Evolutionary conservation across 2,797 vertebrate genomes (phyloP).

Genomic region (Falco concolor): DNA sequence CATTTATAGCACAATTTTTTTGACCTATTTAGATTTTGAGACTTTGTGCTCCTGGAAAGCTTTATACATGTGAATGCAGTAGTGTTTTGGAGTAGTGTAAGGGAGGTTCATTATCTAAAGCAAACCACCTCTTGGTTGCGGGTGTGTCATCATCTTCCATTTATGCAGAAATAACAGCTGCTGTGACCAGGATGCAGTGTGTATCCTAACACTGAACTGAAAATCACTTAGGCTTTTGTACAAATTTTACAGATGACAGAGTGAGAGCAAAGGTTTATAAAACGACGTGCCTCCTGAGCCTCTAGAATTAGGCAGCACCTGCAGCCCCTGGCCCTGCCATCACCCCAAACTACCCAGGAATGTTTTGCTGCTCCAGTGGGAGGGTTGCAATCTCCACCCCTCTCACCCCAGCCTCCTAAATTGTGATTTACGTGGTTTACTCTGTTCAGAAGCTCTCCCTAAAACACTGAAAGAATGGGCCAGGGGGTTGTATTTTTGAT

Average conservation of each 20-base stretch:
- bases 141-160: neutral
- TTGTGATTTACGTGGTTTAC: neutral
- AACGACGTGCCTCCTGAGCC: neutral
- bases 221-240: neutral
- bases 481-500: neutral
- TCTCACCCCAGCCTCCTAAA: neutral
- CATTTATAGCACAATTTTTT: neutral
- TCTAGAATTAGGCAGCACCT: neutral
- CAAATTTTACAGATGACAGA: neutral
- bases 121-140: neutral
- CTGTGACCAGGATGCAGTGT: neutral
- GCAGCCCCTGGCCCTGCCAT: neutral
- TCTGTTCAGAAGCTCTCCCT: neutral
- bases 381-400: neutral
- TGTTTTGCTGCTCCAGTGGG: neutral
- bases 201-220: neutral
- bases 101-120: neutral
- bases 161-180: neutral
- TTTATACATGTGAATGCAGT: neutral
- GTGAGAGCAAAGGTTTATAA: neutral
- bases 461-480: fast-evolving
- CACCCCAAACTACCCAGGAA: neutral
- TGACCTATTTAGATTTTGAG: neutral
- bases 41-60: neutral
- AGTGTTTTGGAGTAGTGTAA: neutral